Percentiles rank a stretch among this genome's conserved stretches.
Evolutionary conservation across 2,888 invertebrate species (phyloP).

Genomic region (Siphonodentalium dalli): DNA sequence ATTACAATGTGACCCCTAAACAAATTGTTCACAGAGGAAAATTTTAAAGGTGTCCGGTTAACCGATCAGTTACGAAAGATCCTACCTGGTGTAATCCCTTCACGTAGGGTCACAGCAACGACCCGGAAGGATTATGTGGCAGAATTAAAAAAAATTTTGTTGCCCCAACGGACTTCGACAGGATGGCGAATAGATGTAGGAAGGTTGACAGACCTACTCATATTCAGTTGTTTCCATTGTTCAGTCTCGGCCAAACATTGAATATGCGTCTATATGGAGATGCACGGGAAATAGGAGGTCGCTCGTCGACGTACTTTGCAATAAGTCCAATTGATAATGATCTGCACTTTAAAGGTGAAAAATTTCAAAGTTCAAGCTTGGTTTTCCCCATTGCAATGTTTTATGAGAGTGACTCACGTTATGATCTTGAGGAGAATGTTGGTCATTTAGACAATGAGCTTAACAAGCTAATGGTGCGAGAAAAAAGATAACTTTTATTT

Average conservation of each 20-base stretch:
- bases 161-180: neutral
- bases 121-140: too few species aligned
- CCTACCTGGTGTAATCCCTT: too few species aligned
- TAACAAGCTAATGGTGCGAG: too few species aligned
- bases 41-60: too few species aligned
- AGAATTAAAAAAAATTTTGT: neutral
- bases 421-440: neutral
- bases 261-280: constrained; percentile 1
- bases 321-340: neutral
- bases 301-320: neutral
- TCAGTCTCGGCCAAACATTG: neutral
- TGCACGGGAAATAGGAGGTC: neutral
- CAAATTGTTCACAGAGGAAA: too few species aligned
- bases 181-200: constrained; percentile 3
- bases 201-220: neutral
- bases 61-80: too few species aligned
- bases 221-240: neutral
- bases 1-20: too few species aligned
- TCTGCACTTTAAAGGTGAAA: neutral
- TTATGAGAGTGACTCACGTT: constrained; percentile 2
- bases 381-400: neutral
- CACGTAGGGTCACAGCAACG: too few species aligned
- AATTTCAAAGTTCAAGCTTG: neutral
- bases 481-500: too few species aligned
- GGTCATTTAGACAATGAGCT: neutral